These are phyloP conservation scores for Hydropotes inermis DNA, from an alignment of 2,113 vertebrate species.

Conservation along the genomic window DNA sequence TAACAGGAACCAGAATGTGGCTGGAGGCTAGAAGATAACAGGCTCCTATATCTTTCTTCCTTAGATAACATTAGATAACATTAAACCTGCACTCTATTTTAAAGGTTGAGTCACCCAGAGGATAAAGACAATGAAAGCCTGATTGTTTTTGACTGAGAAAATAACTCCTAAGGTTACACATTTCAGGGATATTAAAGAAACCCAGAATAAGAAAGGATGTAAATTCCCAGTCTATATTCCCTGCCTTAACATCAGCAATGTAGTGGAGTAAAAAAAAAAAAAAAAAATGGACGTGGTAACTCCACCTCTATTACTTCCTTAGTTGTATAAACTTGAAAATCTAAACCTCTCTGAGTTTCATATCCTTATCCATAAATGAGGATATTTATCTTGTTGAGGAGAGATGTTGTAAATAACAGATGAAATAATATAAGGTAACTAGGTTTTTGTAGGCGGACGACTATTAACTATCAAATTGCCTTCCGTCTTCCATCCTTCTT, in stretches of 20 bases:
- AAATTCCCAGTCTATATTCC: not conserved
- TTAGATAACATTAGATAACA: slow-evolving; percentile 29
- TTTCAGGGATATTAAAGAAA: not conserved
- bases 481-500: not conserved
- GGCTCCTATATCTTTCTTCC: not conserved
- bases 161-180: not conserved
- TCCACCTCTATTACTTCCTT: not conserved
- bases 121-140: not conserved
- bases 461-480: not conserved
- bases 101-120: not conserved
- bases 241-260: not conserved
- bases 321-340: not conserved
- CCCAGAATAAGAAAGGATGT: not conserved
- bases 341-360: not conserved
- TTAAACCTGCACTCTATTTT: not conserved
- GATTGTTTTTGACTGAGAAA: not conserved
- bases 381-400: not conserved
- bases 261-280: not conserved
- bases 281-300: not conserved
- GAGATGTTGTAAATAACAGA: not conserved
- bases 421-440: not conserved
- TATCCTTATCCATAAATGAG: not conserved
- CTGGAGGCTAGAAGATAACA: slow-evolving; percentile 24
- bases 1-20: slow-evolving; percentile 13
- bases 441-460: not conserved